Percentiles rank a stretch among this genome's conserved stretches.
phyloP scores from a whole-genome alignment of 1,140 invertebrate genomes.

The Ostrea denselamellosa region DNA sequence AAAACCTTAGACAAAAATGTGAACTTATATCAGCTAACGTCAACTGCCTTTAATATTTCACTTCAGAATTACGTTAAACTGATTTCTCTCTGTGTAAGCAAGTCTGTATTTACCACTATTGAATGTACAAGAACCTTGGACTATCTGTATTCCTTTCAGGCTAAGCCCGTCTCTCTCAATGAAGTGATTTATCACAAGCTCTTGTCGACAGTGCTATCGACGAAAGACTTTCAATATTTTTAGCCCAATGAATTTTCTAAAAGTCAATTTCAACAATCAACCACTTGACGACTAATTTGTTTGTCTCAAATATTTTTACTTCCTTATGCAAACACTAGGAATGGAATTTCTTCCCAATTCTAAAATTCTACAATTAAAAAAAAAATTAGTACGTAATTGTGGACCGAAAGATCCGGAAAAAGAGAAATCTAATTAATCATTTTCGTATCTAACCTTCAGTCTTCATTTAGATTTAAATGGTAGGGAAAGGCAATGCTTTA shows the following conservation, averaged over 20 bases:
- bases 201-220: neutral
- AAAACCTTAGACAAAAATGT: neutral
- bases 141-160: neutral
- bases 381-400: no score
- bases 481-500: no score
- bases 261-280: neutral
- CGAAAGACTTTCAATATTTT: neutral
- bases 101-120: neutral
- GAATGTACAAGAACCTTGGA: conserved; percentile 20
- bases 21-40: neutral
- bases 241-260: neutral
- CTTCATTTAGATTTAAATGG: no score
- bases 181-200: neutral
- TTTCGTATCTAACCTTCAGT: no score
- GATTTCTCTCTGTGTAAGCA: neutral
- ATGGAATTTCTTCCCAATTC: neutral
- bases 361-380: no score
- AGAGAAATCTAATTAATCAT: no score
- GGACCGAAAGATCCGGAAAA: no score
- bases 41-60: neutral
- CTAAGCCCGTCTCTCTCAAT: neutral
- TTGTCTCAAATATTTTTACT: conserved; percentile 7
- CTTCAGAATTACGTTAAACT: neutral
- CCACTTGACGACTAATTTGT: neutral
- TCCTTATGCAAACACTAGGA: neutral